A percentile compares a stretch with the other conserved stretches of the same genome.
phyloP scores from a whole-genome alignment of 2,888 invertebrate species.

The Diachrysia chrysitis region DNA sequence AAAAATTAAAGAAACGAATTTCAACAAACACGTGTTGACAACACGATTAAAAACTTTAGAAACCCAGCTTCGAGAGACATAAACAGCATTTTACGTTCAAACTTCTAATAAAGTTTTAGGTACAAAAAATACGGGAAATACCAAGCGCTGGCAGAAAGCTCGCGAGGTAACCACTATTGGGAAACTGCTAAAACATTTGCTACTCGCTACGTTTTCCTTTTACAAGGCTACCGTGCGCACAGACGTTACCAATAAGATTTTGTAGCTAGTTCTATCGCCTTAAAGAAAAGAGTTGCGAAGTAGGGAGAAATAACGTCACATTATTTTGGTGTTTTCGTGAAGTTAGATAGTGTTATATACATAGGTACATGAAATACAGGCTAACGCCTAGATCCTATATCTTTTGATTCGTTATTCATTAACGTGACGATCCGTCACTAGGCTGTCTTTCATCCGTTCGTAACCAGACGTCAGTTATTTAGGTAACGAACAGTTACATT shows the following conservation, averaged over 20 bases:
- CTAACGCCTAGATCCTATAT: no score
- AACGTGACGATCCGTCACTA: no score
- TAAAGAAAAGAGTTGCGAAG: background rate
- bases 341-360: no score
- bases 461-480: no score
- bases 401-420: no score
- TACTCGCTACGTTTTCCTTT: background rate
- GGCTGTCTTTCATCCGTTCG: no score
- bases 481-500: no score
- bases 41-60: background rate
- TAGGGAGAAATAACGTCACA: background rate
- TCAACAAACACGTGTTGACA: background rate
- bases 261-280: conserved; percentile 3
- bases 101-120: conserved; percentile 7
- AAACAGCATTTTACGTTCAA: background rate
- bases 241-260: conserved; percentile 1
- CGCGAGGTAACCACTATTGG: background rate
- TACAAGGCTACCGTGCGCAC: background rate
- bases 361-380: no score
- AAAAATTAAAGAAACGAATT: background rate
- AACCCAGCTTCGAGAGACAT: background rate
- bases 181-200: conserved; percentile 2
- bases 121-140: background rate
- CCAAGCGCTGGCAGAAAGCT: background rate
- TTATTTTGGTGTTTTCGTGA: background rate